Conservation (phyloP, 2,888 invertebrate genomes). For the Trichopoda pennipes region DNA sequence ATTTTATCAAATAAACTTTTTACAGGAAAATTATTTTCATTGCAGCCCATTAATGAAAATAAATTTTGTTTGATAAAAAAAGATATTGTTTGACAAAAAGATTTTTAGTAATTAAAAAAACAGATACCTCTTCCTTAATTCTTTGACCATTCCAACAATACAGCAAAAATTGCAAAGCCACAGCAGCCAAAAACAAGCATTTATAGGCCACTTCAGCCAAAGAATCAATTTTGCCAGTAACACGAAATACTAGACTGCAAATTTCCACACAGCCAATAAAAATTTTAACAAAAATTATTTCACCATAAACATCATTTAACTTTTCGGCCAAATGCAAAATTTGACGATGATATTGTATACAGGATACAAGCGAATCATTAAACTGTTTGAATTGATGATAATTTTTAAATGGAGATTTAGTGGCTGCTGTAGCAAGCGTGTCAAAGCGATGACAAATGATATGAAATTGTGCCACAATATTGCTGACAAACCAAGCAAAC, state of each 20-base stretch:
- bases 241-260: slow-evolving; percentile 44
- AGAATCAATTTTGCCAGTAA: slow-evolving; percentile 25
- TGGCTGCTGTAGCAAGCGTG: neutral
- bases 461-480: slow-evolving; percentile 39
- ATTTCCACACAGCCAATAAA: slow-evolving; percentile 35
- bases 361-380: neutral
- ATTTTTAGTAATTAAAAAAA: neutral
- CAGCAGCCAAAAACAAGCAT: slow-evolving; percentile 35
- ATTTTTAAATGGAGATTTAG: neutral
- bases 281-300: slow-evolving; percentile 48
- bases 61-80: no score
- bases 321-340: slow-evolving; percentile 9
- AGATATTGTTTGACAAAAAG: no score
- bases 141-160: slow-evolving; percentile 51
- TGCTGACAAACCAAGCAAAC: slow-evolving; percentile 47
- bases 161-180: slow-evolving; percentile 44
- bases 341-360: slow-evolving; percentile 26
- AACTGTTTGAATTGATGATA: neutral
- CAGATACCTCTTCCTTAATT: slow-evolving; percentile 40
- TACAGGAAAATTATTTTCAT: no score
- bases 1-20: no score
- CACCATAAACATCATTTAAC: slow-evolving; percentile 35
- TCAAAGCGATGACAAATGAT: neutral
- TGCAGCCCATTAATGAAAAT: no score
- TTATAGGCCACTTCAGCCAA: slow-evolving; percentile 35